Evolutionary conservation across 2,113 vertebrate species (phyloP).

Genomic region (Gymnobelideus leadbeateri): DNA sequence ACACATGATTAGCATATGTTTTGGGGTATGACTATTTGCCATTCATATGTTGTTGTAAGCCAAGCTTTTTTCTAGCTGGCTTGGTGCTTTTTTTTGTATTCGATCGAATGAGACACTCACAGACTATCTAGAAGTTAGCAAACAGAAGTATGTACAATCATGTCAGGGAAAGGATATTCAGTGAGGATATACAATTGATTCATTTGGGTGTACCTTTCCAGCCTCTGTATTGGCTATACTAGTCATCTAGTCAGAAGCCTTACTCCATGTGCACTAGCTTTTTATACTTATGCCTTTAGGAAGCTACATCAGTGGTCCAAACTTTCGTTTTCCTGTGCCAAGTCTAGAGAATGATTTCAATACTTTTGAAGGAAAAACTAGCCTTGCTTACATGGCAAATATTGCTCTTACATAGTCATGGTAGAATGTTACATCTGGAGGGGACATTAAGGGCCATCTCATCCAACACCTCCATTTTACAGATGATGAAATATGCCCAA

Average conservation of each 20-base stretch:
- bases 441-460: not conserved
- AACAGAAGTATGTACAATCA: not conserved
- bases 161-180: not conserved
- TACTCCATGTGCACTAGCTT: not conserved
- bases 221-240: not conserved
- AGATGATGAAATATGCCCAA: not conserved
- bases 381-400: not conserved
- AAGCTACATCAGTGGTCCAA: not conserved
- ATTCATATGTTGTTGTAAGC: not conserved
- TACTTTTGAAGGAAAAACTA: not conserved
- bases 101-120: not conserved
- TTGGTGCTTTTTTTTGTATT: not conserved
- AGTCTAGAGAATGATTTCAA: not conserved
- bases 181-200: not conserved
- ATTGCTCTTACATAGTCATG: not conserved
- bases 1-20: not conserved
- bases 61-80: not conserved
- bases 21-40: not conserved
- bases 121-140: not conserved
- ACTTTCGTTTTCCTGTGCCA: not conserved
- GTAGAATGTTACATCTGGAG: not conserved
- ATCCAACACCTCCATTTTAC: not conserved
- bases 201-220: not conserved
- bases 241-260: not conserved
- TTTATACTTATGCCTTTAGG: not conserved